Evolutionary conservation across 2,797 vertebrate species (phyloP), one percentile per base, ranked within the genome.

Genomic region (Sebastes matsubarae): DNA sequence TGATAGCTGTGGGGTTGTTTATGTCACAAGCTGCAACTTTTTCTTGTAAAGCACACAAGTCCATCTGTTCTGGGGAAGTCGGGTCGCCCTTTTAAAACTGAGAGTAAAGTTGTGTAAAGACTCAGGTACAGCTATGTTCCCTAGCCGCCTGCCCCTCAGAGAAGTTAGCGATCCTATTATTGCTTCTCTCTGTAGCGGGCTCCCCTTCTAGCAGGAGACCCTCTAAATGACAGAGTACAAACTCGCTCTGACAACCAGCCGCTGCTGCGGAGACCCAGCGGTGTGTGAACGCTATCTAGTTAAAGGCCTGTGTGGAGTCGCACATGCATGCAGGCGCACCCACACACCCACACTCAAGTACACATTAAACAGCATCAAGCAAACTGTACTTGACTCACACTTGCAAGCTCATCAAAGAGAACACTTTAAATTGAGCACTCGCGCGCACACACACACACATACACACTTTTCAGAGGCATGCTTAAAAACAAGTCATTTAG

Each of bases 321-420:
- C 84, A 81, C 64, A 63, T 77, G 73, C 64, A 52, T 20, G 20
- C 50, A n/a, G 50, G 20, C 9, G 32, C 32, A 16, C 63, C 13
- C 71, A 16, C 69, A 80, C 83, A 38, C 59, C 58, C 69, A 70
- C 80, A 52, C 80, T 81, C 69, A 30, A 67, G 72, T 1, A 27
- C 78, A 91, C 86, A 89, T 87, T 65, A 91, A 92, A 89, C 61
- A 2, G 58, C 89, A 75, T 92, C 92, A 92, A 72, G 78, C 75
- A 91, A 91, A 93, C 83, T 84, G 82, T 68, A 86, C 85, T 88
- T 89, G 88, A 93, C 91, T 92, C 60, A 25, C 75, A 83, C 78
- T 83, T 67, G 60, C 80, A 81, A 77, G 80, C 79, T 93, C 82
- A 87, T 94, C 89, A 91, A 91, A 91, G 83, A 74, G 61, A 84